Conservation (phyloP, 2,888 invertebrate genomes). For the Hermaeophaga mercurialis region DNA sequence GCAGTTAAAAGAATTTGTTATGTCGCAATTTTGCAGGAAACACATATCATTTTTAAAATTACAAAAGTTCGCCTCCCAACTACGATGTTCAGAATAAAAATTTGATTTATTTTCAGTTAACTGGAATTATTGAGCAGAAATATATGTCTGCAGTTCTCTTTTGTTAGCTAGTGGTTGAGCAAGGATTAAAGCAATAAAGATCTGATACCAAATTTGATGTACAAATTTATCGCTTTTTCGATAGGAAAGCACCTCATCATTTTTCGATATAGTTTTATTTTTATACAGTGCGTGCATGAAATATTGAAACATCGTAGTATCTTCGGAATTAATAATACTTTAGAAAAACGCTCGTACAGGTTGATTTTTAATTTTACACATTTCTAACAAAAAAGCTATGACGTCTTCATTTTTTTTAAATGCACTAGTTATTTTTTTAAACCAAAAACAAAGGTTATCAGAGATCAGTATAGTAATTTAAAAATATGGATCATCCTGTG, state of each 20-base stretch:
- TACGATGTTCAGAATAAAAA: constrained; percentile 2
- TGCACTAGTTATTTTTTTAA: too few species aligned
- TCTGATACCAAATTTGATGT: not conserved
- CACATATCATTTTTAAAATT: constrained; percentile 7
- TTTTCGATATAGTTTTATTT: not conserved
- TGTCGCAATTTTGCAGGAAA: not conserved
- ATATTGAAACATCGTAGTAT: too few species aligned
- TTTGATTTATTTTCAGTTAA: constrained; percentile 12
- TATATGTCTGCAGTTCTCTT: not conserved
- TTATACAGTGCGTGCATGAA: too few species aligned
- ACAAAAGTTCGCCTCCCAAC: constrained; percentile 1
- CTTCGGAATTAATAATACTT: too few species aligned
- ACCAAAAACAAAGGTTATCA: too few species aligned
- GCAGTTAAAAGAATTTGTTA: constrained; percentile 8
- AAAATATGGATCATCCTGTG: too few species aligned
- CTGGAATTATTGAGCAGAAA: not conserved
- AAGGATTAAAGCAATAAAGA: not conserved
- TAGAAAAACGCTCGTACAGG: too few species aligned
- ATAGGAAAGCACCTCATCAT: not conserved
- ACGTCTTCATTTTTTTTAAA: too few species aligned
- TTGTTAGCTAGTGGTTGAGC: not conserved
- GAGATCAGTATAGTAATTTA: too few species aligned
- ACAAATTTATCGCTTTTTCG: not conserved
- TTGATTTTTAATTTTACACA: too few species aligned
- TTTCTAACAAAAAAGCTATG: too few species aligned